phyloP scores from a whole-genome alignment of 2,797 vertebrate species.

The Leptodactylus fallax region DNA sequence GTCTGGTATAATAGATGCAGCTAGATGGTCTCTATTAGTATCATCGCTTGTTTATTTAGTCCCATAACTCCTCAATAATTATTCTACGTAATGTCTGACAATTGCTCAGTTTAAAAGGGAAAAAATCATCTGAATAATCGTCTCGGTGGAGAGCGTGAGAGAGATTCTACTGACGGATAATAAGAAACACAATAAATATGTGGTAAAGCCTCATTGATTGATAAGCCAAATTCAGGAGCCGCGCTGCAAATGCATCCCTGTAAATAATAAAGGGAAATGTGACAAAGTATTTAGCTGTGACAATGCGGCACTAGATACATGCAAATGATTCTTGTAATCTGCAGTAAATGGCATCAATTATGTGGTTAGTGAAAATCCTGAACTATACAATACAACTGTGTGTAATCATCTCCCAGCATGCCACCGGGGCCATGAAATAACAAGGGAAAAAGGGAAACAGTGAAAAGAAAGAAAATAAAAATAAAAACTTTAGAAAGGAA shows the following conservation, averaged over 20 bases:
- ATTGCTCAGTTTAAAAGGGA: not conserved
- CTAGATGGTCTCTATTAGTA: too few species aligned
- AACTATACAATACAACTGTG: not conserved
- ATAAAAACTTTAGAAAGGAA: not conserved
- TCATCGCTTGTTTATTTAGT: not conserved
- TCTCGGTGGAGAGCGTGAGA: not conserved
- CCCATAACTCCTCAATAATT: not conserved
- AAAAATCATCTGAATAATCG: not conserved
- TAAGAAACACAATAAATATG: not conserved
- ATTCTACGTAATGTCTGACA: not conserved
- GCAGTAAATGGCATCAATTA: constrained; percentile 17
- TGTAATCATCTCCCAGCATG: not conserved
- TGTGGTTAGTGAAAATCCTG: not conserved
- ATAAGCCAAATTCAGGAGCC: not conserved
- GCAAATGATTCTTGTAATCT: constrained; percentile 8
- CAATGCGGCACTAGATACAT: constrained; percentile 1
- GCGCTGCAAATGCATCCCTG: not conserved
- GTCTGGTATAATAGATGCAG: not conserved
- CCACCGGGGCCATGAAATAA: not conserved
- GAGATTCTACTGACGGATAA: constrained; percentile 12
- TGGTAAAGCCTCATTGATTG: constrained; percentile 29
- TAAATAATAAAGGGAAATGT: constrained; percentile 21
- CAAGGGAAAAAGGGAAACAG: not conserved
- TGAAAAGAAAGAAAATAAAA: not conserved
- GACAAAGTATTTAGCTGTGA: not conserved